phyloP scores from a whole-genome alignment of 2,888 invertebrate species.

The Ommatoiulus sabulosus region DNA sequence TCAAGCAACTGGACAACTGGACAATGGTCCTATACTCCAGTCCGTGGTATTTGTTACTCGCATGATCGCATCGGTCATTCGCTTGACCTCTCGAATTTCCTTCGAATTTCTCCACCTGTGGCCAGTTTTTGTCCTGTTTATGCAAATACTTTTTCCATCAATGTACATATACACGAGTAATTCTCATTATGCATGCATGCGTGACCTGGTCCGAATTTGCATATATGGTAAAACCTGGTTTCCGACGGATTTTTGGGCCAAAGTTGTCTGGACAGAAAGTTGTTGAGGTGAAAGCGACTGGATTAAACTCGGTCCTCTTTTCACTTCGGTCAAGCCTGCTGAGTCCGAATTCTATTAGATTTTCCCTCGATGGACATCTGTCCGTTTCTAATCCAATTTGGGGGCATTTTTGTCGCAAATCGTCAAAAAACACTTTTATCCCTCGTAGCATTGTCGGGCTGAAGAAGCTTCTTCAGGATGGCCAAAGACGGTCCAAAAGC shows the following conservation, averaged over 20 bases:
- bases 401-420: not conserved
- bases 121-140: not conserved
- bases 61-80: no score
- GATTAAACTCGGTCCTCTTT: conserved; percentile 27
- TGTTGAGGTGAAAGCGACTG: not conserved
- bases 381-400: not conserved
- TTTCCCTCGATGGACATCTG: not conserved
- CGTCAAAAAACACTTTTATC: not conserved
- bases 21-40: no score
- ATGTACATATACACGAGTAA: not conserved
- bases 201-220: not conserved
- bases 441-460: not conserved
- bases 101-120: not conserved
- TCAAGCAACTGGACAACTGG: no score
- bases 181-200: not conserved
- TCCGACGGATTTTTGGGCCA: not conserved
- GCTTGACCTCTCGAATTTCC: no score
- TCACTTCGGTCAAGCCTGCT: not conserved
- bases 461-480: not conserved
- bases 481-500: not conserved
- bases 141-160: not conserved
- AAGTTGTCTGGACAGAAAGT: not conserved
- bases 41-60: no score
- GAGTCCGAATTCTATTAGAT: not conserved
- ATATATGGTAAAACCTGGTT: not conserved